These are phyloP conservation scores for Xestia xanthographa DNA, from an alignment of 2,888 invertebrate genomes.

Conservation along the genomic window DNA sequence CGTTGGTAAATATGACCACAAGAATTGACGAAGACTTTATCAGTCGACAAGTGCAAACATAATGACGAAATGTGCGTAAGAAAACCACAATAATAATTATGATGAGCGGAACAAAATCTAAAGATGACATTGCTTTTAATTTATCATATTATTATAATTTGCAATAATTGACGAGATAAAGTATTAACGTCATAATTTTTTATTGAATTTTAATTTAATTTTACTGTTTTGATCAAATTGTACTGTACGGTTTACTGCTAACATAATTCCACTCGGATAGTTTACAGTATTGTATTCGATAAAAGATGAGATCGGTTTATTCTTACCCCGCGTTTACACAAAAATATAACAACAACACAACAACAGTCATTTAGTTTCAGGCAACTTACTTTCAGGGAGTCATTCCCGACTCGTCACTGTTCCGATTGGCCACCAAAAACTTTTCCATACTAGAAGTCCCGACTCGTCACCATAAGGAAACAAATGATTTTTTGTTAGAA, in stretches of 20 bases:
- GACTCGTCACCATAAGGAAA: no score
- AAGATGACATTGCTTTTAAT: background rate
- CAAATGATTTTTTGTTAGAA: no score
- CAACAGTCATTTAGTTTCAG: no score
- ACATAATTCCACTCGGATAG: background rate
- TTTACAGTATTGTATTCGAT: background rate
- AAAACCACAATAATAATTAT: conserved; percentile 13
- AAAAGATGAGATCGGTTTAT: background rate
- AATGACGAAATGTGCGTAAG: background rate
- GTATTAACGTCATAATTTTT: background rate
- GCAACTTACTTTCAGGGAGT: no score
- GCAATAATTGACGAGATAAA: background rate
- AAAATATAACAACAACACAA: no score
- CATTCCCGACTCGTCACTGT: no score
- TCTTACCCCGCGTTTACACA: background rate
- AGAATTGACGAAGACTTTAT: background rate
- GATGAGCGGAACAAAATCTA: background rate
- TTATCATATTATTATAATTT: conserved; percentile 1
- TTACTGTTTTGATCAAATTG: no score
- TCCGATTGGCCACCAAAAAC: no score
- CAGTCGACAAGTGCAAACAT: background rate
- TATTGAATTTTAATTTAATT: background rate
- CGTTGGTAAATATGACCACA: background rate
- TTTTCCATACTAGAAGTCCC: no score
- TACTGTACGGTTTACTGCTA: background rate